Evolutionary conservation across 2,797 vertebrate species (phyloP), one percentile per base, ranked within the genome.

Genomic region (Acipenser transmontanus): DNA sequence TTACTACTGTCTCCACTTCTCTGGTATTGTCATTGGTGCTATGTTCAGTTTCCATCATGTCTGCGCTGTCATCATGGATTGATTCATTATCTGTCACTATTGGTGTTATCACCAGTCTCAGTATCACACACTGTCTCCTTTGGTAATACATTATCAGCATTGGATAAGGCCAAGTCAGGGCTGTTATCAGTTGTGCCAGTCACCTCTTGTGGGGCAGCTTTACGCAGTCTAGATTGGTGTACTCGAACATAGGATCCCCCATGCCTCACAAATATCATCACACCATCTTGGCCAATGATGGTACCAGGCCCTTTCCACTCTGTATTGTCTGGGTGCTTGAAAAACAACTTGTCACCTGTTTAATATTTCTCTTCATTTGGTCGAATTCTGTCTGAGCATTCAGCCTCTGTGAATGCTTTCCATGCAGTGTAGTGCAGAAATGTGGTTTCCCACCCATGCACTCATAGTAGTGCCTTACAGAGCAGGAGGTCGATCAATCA

Each of bases 371-470:
- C 68, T 73, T 81, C 61, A 11, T 57, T 78, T 0, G 65, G 47
- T 1, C 48, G 1, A 0, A 70, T 63, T 6, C 76, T 78, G 0
- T 47, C 49, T 69, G 51, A 77, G 6, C 65, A 71, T 47, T 76
- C 75, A 1, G 54, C 76, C 47, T 78, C 67, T 7, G 73, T 78
- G 6, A 80, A 81, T 2, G 69, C 77, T 60, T 12, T 77, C 14
- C 74, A 72, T 1, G 49, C 51, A 20, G 69, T 78, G 71, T 48
- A 77, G 67, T 8, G 73, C 48, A 65, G 62, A 1, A 6, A 73
- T 59, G 49, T 80, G 73, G 1, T 77, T 2, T 12, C 47, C 73
- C 20, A 72, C 48, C 56, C 61, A 34, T 7, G 17, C 8, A 72
- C 60, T 70, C 1, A 64, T 1, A 4, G 52, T 68, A 1, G 66